Evolutionary conservation across 2,888 invertebrate genomes (phyloP).

Genomic region (Drosophila paracracens): DNA sequence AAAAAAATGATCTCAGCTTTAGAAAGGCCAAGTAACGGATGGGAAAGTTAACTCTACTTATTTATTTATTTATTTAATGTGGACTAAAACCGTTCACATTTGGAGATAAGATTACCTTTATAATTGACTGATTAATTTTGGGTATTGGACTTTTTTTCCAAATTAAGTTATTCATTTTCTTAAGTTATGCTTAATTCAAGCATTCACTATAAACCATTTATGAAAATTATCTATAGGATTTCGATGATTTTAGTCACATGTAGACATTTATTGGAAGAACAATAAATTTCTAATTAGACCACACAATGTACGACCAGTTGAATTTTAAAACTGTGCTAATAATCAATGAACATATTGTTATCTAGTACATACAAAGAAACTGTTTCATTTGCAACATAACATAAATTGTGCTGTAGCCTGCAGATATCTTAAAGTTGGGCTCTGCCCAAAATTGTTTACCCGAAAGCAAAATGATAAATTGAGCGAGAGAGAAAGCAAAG

Average conservation of each 20-base stretch:
- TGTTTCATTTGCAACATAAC: conserved; percentile 17
- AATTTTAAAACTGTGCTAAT: too few species aligned
- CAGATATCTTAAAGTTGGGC: conserved; percentile 15
- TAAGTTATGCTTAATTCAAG: not conserved
- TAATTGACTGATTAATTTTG: not conserved
- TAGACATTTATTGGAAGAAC: not conserved
- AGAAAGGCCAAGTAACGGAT: not conserved
- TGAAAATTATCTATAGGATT: fast-evolving
- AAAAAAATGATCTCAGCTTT: not conserved
- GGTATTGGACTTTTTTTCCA: not conserved
- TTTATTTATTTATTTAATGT: not conserved
- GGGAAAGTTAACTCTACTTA: not conserved
- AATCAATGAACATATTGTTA: too few species aligned
- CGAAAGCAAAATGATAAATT: conserved; percentile 71
- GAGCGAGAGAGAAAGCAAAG: conserved; percentile 58
- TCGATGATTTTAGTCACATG: not conserved
- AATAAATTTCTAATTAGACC: not conserved
- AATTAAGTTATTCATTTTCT: fast-evolving
- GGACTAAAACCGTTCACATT: not conserved
- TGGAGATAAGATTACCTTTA: not conserved
- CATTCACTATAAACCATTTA: not conserved
- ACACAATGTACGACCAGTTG: too few species aligned
- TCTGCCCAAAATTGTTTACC: conserved; percentile 22
- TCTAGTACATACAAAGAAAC: not conserved
- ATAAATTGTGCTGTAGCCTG: conserved; percentile 29